phyloP scores from a whole-genome alignment of 2,888 invertebrate genomes.

The Periphyllus acericola region DNA sequence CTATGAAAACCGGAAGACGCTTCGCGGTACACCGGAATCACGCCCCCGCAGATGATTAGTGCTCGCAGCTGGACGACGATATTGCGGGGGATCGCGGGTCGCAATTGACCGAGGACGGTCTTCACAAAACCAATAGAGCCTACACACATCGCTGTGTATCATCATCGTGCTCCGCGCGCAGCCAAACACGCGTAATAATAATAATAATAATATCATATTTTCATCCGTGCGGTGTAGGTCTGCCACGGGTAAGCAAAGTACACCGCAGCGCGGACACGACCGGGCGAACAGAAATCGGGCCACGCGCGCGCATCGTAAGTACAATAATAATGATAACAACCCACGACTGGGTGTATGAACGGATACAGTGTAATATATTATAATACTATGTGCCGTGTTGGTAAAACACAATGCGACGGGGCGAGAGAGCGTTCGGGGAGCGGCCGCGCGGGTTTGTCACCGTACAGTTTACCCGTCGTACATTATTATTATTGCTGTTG shows the following conservation, averaged over 20 bases:
- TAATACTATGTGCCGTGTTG: background rate
- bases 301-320: background rate
- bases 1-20: too few species aligned
- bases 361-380: background rate
- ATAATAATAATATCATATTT: too few species aligned
- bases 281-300: background rate
- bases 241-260: too few species aligned
- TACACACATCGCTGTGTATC: background rate
- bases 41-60: too few species aligned
- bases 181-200: background rate
- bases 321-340: background rate
- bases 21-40: too few species aligned
- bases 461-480: background rate
- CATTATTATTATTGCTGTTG: background rate
- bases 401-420: background rate
- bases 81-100: too few species aligned
- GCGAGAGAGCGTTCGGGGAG: background rate
- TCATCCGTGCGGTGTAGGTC: too few species aligned
- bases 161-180: background rate
- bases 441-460: slow-evolving; percentile 3
- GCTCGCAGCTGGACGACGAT: too few species aligned
- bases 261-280: too few species aligned
- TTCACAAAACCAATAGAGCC: too few species aligned
- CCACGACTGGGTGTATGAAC: background rate
- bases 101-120: too few species aligned